Evolutionary conservation across 2,113 vertebrate genomes (phyloP), one percentile per base, ranked within the genome.

Genomic region (Gambusia holbrooki): DNA sequence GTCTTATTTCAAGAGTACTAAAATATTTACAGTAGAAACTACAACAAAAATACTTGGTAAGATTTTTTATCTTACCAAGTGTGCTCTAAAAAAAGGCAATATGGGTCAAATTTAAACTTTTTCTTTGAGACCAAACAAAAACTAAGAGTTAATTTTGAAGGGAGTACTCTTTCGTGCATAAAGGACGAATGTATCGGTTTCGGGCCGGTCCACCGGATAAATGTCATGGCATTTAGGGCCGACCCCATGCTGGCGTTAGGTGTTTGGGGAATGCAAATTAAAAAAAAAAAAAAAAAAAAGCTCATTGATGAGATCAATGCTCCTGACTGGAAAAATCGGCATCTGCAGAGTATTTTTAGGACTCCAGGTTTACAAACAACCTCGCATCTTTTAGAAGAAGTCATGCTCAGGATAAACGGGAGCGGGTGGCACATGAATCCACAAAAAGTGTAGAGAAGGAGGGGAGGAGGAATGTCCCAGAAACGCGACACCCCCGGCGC

Each of bases 401-500:
- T 33, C 27, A 13, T 73, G 54, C 54, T 72, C 29, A 48, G 45
- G 33, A 32, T 67, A 35, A 64, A 64, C 69, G 77, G 72, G 29
- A n/a, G 25, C 54, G 64, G 74, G 60, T 71, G 81, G 81, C 75
- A 83, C 12, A 62, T 84, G 83, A 78, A 87, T 83, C 68, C 61
- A 92, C 90, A 27, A 27, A 27, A 27, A 27, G 27, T 27, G 27
- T 89, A 87, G 82, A 82, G 65, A 63, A 72, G 68, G 62, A 68
- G 66, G 22, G 29, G 1, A 69, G 80, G 87, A 83, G 88, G 91
- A 90, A 92, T 92, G 87, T 82, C 88, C 90, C 86, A 83, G 90
- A 92, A 93, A 93, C 42, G 32, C 69, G 84, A 92, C 71, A 86
- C 88, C n/a, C 9, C 74, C 89, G 87, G 89, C 87, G 92, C 48